Conservation (phyloP, 1,140 invertebrate genomes). For the Antheraea mylitta region DNA sequence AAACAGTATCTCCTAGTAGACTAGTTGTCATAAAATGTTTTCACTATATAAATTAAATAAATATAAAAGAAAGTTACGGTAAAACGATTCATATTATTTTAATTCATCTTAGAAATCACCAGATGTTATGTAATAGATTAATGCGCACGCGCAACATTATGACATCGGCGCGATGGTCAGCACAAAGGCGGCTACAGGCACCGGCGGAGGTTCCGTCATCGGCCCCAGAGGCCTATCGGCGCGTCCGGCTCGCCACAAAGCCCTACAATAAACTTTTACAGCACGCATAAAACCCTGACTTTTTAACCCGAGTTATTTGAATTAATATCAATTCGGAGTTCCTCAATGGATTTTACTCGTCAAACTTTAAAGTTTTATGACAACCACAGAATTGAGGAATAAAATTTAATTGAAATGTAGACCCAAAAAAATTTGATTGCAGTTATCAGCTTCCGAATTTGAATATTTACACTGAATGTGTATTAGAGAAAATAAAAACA, state of each 20-base stretch:
- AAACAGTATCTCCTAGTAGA: too few species aligned
- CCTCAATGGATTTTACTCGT: constrained; percentile 77
- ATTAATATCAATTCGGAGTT: constrained; percentile 78
- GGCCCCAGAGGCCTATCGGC: constrained; percentile 59
- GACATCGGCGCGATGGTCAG: constrained; percentile 14
- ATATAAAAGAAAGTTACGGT: neutral
- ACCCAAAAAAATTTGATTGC: constrained; percentile 71
- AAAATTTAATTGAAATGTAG: constrained; percentile 78
- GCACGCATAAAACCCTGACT: constrained; percentile 77
- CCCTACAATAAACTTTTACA: constrained; percentile 76
- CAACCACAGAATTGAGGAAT: constrained; percentile 71
- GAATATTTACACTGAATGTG: constrained; percentile 72
- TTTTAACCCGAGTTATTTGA: constrained; percentile 78
- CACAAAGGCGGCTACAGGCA: constrained; percentile 34
- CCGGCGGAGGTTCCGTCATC: constrained; percentile 58
- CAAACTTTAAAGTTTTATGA: constrained; percentile 77
- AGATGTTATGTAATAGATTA: constrained; percentile 10
- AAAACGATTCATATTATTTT: neutral
- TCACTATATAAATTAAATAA: too few species aligned
- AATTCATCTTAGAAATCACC: constrained; percentile 18
- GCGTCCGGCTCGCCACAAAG: constrained; percentile 72
- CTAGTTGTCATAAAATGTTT: too few species aligned
- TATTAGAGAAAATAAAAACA: constrained; percentile 22
- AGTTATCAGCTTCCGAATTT: constrained; percentile 76
- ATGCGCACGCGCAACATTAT: constrained; percentile 6